Base-by-base conservation (phyloP, 2,797 vertebrate genomes). In the Falco naumanni region DNA sequence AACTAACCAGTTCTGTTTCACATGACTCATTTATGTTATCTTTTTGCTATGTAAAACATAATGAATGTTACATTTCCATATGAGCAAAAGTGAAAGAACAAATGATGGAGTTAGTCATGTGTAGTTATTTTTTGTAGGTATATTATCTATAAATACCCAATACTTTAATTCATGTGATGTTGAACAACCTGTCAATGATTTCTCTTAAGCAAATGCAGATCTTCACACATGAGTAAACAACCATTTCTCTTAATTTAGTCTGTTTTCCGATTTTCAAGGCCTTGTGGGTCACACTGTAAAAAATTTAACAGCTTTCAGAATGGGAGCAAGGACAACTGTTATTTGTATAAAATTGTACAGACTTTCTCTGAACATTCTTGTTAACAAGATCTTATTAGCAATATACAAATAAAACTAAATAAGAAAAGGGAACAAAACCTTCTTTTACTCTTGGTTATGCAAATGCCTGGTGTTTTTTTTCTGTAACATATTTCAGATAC, bases 381-480 rank as follows among this genome's bases (percentile, higher is more conserved):
- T 41, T 43, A 66, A 43, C 3, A 51, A 85, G 26, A 47, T 33
- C 11, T 48, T 63, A 22, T 33, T n/a, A 78, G 15, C 9, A 76
- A 31, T 26, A 33, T 18, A 51, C 26, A 86, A 94, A 69, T 19
- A 70, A 60, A 74, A 69, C 13, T n/a, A 79, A 72, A 39, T 25
- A 60, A 71, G 31, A 63, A 66, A 64, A 57, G 9, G 9, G 10
- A 83, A 31, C 4, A 72, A 70, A 92, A 29, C 16, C 29, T 68
- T 39, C 12, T 61, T 31, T 56, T 61, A 37, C n/a, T 43, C 39
- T 63, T 60, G n/a, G 4, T 28, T 53, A 60, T 51, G 5, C 8
- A 4, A 75, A 33, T 60, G 4, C 41, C 53, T 9, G 0, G 1
- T 3, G 0, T 2, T 47, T 79, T 64, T 70, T 26, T 11, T 26